Base-by-base conservation (phyloP, 64 coral and sea anemone species). In the Acropora yongei region DNA sequence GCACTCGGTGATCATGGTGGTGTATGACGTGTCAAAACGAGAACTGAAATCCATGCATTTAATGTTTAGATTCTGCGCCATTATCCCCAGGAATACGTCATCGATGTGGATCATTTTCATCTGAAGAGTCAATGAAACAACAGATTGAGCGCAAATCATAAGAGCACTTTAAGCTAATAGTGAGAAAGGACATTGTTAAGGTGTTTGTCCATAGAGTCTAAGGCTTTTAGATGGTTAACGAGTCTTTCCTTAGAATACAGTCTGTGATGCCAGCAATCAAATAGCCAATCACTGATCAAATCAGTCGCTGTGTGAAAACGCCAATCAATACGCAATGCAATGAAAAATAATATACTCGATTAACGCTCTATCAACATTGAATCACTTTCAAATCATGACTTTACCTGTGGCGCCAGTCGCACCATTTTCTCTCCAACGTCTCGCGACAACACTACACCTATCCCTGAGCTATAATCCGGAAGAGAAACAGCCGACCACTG, bases 1-100 rank as follows among this genome's bases (percentile, higher is more conserved):
- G 72, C 95, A 97, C 71, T 97, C 95, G 0, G 88, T 94, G 57
- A 97, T 71, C 95, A 97, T 97, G 0, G 92, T 97, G 13, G 95
- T 97, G 83, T 97, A 97, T 4, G 89, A 74, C 1, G 89, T 97
- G 77, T 97, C 95, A 39, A 94, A 97, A 67, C 77, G 73, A 13
- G 77, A 88, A 19, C 87, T 83, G 40, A 88, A 72, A 49, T 97
- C 95, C 6, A 1, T 18, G 39, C 88, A 93, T 2, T 13, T 11
- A 0, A 94, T 42, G 0, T 20, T 49, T 48, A 94, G 89, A 19
- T 94, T 88, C 44, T 77, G 72, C 12, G 92, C 85, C 60, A 97
- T 53, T 20, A 94, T 87, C 2, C 95, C 95, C 2, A 97, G 10
- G 6, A 88, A 94, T 0, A 94, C 92, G 18, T 97, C 95, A 67